Percentiles rank a stretch among this genome's conserved stretches.
These are phyloP conservation scores for Ceratina japonica DNA, from an alignment of 1,140 invertebrate genomes.

Conservation along the genomic window DNA sequence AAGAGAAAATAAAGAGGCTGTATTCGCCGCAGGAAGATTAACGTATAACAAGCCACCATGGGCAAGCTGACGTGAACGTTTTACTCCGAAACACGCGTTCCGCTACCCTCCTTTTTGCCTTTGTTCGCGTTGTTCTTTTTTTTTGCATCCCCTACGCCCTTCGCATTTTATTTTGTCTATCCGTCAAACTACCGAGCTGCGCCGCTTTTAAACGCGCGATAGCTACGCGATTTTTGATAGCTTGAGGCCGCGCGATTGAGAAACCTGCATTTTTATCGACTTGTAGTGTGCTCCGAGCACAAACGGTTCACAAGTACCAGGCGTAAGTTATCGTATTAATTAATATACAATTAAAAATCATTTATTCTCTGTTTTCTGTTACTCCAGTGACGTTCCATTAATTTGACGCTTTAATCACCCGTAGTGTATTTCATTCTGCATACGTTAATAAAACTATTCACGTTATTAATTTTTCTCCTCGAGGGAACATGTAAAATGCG, in stretches of 20 bases:
- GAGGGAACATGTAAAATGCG: background rate
- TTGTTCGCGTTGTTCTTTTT: background rate
- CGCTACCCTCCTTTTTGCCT: background rate
- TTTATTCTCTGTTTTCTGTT: too few species aligned
- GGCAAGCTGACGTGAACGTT: slow-evolving; percentile 61
- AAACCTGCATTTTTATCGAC: background rate
- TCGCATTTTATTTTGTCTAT: slow-evolving; percentile 1
- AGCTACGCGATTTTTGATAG: background rate
- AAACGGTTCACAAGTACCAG: too few species aligned
- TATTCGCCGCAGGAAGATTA: slow-evolving; percentile 63
- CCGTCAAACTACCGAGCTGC: slow-evolving; percentile 6
- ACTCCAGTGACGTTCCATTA: too few species aligned
- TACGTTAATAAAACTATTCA: too few species aligned
- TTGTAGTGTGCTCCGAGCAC: too few species aligned
- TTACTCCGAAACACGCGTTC: slow-evolving; percentile 52
- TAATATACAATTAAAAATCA: too few species aligned
- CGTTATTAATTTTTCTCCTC: too few species aligned
- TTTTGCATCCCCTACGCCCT: background rate
- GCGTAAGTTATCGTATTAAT: too few species aligned
- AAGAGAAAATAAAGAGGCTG: slow-evolving; percentile 32
- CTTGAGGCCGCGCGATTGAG: background rate
- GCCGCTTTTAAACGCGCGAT: slow-evolving; percentile 16
- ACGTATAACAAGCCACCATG: slow-evolving; percentile 60
- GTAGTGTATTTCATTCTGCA: too few species aligned
- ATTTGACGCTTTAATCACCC: too few species aligned